These are phyloP conservation scores for Polypterus bichir DNA, from an alignment of 2,113 vertebrate genomes.

Conservation along the genomic window DNA sequence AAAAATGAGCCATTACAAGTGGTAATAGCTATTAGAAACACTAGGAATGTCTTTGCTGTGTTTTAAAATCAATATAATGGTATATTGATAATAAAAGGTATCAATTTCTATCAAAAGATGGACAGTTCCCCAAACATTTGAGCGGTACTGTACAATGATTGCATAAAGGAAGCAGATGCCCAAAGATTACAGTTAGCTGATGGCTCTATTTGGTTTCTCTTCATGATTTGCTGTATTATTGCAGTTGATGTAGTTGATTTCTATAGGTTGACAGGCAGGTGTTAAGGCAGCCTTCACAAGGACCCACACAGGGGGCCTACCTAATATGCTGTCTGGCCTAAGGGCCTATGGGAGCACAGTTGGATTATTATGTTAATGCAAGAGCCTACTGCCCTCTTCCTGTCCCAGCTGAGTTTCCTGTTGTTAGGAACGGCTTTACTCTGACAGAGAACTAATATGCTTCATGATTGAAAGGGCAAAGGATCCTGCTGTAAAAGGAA, in stretches of 20 bases:
- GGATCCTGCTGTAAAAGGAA: constrained; percentile 67
- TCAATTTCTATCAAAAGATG: no score
- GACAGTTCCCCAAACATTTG: no score
- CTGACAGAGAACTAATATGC: constrained; percentile 99
- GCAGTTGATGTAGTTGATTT: constrained; percentile 41
- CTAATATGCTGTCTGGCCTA: constrained; percentile 96
- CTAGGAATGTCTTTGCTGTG: no score
- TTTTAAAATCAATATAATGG: no score
- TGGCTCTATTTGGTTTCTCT: no score
- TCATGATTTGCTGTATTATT: constrained; percentile 20
- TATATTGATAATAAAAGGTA: no score
- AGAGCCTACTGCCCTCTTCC: constrained; percentile 92
- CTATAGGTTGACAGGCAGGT: constrained; percentile 87
- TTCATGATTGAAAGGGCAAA: constrained; percentile 98
- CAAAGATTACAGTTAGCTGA: no score
- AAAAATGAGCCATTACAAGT: no score
- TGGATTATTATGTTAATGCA: constrained; percentile 99
- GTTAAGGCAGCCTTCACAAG: constrained; percentile 54
- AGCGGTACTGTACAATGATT: no score
- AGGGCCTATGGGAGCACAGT: constrained; percentile 83
- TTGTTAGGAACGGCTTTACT: constrained; percentile 95
- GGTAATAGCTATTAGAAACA: no score
- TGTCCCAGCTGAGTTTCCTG: constrained; percentile 94
- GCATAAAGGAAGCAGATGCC: no score
- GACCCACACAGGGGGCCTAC: constrained; percentile 69